A percentile compares a stretch with the other conserved stretches of the same genome.
These are phyloP conservation scores for Hycleus cichorii DNA, from an alignment of 1,140 invertebrate genomes.

Conservation along the genomic window DNA sequence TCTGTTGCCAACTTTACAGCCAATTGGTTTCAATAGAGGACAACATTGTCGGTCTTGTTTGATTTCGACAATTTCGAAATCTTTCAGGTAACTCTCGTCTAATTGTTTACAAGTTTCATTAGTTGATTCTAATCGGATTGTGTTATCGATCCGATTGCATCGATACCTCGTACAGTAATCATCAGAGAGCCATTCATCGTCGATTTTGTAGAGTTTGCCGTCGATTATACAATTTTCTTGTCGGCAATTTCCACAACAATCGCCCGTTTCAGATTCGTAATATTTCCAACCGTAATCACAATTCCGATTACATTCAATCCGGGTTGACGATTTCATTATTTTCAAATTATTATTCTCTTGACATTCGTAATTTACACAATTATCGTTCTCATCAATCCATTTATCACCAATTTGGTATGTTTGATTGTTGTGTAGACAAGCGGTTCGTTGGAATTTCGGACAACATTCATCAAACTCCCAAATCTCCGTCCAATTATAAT, in stretches of 20 bases:
- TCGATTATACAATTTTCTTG: constrained; percentile 46
- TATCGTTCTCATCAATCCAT: constrained; percentile 48
- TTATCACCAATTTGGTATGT: constrained; percentile 46
- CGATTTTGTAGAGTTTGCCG: constrained; percentile 42
- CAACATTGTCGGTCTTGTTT: constrained; percentile 29
- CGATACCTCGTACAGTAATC: constrained; percentile 52
- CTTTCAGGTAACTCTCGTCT: constrained; percentile 12
- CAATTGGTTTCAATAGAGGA: constrained; percentile 24
- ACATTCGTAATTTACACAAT: constrained; percentile 49
- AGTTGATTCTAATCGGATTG: too few relatives aligned
- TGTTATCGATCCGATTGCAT: constrained; percentile 34
- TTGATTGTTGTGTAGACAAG: constrained; percentile 51
- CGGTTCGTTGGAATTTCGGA: constrained; percentile 48
- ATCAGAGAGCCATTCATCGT: constrained; percentile 46
- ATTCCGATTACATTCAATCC: constrained; percentile 15
- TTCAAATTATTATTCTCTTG: constrained; percentile 34
- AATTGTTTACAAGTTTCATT: too few relatives aligned
- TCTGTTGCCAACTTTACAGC: constrained; percentile 29
- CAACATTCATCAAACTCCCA: constrained; percentile 51
- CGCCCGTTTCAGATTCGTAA: constrained; percentile 27
- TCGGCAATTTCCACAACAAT: constrained; percentile 58
- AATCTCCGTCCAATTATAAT: too few relatives aligned
- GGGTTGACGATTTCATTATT: constrained; percentile 42
- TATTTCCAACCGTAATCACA: constrained; percentile 43
- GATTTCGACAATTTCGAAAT: constrained; percentile 27